Evolutionary conservation across 2,888 invertebrate species (phyloP), one percentile per base, ranked within the genome.

Genomic region (Therioaphis trifolii): DNA sequence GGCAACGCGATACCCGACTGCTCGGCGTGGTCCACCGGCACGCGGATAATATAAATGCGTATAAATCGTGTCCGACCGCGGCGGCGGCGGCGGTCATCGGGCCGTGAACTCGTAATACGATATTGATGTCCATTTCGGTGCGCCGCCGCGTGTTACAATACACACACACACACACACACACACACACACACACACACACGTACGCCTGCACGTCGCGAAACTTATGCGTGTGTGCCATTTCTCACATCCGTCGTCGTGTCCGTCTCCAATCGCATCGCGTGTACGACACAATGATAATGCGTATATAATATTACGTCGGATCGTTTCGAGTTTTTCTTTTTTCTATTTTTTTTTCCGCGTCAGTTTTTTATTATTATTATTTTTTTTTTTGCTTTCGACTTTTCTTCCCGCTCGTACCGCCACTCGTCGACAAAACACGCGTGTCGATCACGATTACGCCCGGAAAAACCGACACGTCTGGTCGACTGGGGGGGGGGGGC

Each of bases 61-160:
- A 61, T 24, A 49, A 72, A 72, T 40, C 80, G 58, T 63, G 80
- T 46, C 46, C 72, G n/a, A n/a, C n/a, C n/a, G n/a, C n/a, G n/a
- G n/a, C n/a, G n/a, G n/a, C n/a, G n/a, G n/a, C n/a, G 49, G 72
- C 52, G 82, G 82, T 66, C 82, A 63, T 52, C 82, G 7, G 61
- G 71, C 80, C 71, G 80, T 80, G 80, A 71, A 80, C 43, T 46
- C 72, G 82, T 74, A 82, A 82, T 74, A 27, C 82, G 82, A 74
- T 82, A 82, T 58, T 43, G 55, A 43, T 43, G 61, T 43, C 43
- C 15, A 24, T 58, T 27, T 71, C 71, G 71, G 27, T 55, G 2
- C 24, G 52, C 40, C 46, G 12, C 18, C 24, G 15, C 40, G 35
- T 14, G 18, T 66, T 66, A 35, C 14, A 43, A 21, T 43, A 5